Evolutionary conservation across 2,797 vertebrate species (phyloP).

Genomic region (Dicrostonyx torquatus): DNA sequence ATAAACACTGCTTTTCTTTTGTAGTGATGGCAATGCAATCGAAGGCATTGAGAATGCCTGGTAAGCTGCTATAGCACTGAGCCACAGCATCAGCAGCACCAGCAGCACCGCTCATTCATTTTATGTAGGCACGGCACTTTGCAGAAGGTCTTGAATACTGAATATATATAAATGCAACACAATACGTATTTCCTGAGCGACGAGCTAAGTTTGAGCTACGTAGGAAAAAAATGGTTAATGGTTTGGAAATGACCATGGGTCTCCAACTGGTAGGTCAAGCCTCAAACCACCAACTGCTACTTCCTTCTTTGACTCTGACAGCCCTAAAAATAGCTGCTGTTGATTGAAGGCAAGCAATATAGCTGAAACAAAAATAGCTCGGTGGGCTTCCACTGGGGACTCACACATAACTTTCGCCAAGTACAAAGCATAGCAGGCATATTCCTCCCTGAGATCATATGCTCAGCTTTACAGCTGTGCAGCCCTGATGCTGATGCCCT

Average conservation of each 20-base stretch:
- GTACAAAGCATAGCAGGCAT: background rate
- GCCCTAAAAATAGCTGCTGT: constrained; percentile 74
- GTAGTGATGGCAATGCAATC: background rate
- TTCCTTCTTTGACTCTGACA: constrained; percentile 50
- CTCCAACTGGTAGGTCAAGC: background rate
- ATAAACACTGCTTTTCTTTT: background rate
- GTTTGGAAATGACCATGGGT: constrained; percentile 10
- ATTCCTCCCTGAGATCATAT: background rate
- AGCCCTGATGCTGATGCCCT: background rate
- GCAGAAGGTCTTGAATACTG: background rate
- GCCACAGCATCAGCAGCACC: background rate
- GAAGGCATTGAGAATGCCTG: background rate
- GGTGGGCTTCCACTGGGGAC: constrained; percentile 58
- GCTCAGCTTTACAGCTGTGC: background rate
- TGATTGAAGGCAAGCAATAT: constrained; percentile 60
- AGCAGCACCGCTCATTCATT: constrained; percentile 12
- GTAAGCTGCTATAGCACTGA: background rate
- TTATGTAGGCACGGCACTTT: constrained; percentile 19
- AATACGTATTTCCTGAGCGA: constrained; percentile 39
- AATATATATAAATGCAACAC: background rate
- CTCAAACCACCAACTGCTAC: constrained; percentile 56
- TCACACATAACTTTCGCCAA: constrained; percentile 28
- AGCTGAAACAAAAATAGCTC: constrained; percentile 75
- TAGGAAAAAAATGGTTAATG: constrained; percentile 39
- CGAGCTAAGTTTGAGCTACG: background rate